Conservation (phyloP, 1,140 invertebrate genomes). For the Ceratoteleas bidentatus region DNA sequence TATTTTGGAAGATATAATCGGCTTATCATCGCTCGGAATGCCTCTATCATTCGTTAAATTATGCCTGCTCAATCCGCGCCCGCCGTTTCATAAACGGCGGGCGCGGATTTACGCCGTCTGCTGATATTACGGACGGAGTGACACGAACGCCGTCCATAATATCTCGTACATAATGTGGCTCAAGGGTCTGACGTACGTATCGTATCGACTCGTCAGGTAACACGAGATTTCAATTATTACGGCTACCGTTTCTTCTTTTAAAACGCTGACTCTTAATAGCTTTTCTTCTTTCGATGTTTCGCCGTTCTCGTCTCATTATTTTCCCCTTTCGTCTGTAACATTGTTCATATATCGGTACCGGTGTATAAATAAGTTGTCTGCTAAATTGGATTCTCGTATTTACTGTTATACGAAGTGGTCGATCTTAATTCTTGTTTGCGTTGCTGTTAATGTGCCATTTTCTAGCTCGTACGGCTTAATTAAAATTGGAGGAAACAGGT, state of each 20-base stretch:
- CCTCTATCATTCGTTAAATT: slow-evolving; percentile 64
- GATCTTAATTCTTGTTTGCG: not conserved
- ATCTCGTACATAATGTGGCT: slow-evolving; percentile 65
- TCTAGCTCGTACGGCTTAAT: too few relatives aligned
- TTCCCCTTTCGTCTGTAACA: slow-evolving; percentile 6
- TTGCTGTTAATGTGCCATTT: not conserved
- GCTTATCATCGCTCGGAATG: slow-evolving; percentile 69
- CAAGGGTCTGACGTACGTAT: slow-evolving; percentile 64
- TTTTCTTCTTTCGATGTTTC: slow-evolving; percentile 29
- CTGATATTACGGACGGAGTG: too few relatives aligned
- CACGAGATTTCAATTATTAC: slow-evolving; percentile 78
- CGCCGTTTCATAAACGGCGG: slow-evolving; percentile 71
- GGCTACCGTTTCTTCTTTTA: slow-evolving; percentile 73
- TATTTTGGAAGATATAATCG: slow-evolving; percentile 79
- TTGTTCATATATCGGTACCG: slow-evolving; percentile 4
- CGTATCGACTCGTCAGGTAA: slow-evolving; percentile 70
- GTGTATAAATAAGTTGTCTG: not conserved
- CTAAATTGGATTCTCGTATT: not conserved
- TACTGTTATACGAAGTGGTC: not conserved
- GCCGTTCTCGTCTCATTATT: not conserved
- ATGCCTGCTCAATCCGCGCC: slow-evolving; percentile 66
- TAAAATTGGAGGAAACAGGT: too few relatives aligned
- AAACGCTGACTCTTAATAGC: slow-evolving; percentile 57
- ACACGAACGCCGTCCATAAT: slow-evolving; percentile 69
- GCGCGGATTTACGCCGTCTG: too few relatives aligned